Evolutionary conservation across 2,797 vertebrate genomes (phyloP), one percentile per base, ranked within the genome.

Genomic region (Spheniscus humboldti): DNA sequence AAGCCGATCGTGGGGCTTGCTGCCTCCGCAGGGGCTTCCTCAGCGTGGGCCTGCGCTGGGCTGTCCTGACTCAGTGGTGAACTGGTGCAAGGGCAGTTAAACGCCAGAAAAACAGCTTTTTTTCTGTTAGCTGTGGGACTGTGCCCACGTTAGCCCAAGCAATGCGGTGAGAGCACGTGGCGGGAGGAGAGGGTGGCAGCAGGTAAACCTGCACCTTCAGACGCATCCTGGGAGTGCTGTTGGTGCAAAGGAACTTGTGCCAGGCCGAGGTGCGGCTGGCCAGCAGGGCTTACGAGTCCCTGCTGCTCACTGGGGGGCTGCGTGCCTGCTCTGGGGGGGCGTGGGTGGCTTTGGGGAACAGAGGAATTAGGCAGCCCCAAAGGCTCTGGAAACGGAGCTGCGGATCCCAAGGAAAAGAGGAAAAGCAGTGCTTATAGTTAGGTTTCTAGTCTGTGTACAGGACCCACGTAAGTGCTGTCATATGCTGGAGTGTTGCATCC

Each of bases 141-240:
- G 13, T 71, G 39, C 18, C 56, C 2, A 0, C 0, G 0, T 56
- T 41, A 55, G 64, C 68, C 59, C 15, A 25, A 12, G 67, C 1
- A 7, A 56, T 31, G 48, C 1, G 0, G 27, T n/a, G 52, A 64
- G 35, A 76, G 27, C 35, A 31, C 1, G 0, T 6, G 33, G 18
- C 2, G 6, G 50, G 33, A 64, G 19, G 13, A 81, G 33, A 24
- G 17, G 37, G 13, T 37, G 69, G 74, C 47, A 71, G 55, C 27
- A 41, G 73, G 52, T 31, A 80, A 57, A 63, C 10, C 64, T 35
- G 15, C 25, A 20, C 20, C 16, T 35, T 63, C 0, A 4, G 24
- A 47, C 0, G 0, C 8, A 6, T 69, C 28, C 64, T n/a, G 7
- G 22, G 24, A 11, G 28, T 41, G n/a, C 23, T 62, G 11, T 16